Base-by-base conservation (phyloP, 2,797 vertebrate species). In the Remorina albescens region DNA sequence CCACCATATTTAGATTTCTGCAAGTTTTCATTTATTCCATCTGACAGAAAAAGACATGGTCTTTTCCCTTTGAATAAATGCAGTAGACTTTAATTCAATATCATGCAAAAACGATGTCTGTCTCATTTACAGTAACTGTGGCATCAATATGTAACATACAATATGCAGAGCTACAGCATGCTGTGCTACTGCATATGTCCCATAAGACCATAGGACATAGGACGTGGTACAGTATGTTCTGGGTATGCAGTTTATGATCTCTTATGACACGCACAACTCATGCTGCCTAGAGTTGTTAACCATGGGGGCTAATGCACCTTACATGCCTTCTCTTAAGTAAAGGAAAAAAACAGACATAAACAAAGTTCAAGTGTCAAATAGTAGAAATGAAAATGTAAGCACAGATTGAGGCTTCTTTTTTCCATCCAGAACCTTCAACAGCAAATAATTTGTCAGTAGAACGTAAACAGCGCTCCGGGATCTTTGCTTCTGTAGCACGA, bases 1-100 rank as follows among this genome's bases (percentile, higher is more conserved):
- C 84, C 76, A 85, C 89, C 92, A 85, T 89, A 90, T 92, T 93
- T 91, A 88, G 91, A 87, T 86, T 84, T 78, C 57, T 84, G 57
- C 76, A 69, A 87, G 76, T 86, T 83, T 63, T 49, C 68, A 76
- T 89, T 83, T 69, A 86, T 90, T 85, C 62, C 30, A 30, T 84
- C 53, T 77, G 83, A 90, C 88, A 81, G 84, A 86, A 76, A 81
- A 85, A 81, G 81, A 82, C 68, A 36, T 71, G 72, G 61, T 83
- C 80, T 87, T 90, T 86, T 91, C 86, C 66, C 39, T 76, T 73
- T 72, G 78, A 80, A 89, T 88, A 74, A 91, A 83, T 67, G 68
- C 57, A 42, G 55, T 63, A 49, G 81, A 85, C 60, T 68, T 67
- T 82, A 78, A 88, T 90, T 88, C 77, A 78, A 63, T 84, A 74